Conservation (phyloP, 2,888 invertebrate species). For the Fissipunctia ypsillon region DNA sequence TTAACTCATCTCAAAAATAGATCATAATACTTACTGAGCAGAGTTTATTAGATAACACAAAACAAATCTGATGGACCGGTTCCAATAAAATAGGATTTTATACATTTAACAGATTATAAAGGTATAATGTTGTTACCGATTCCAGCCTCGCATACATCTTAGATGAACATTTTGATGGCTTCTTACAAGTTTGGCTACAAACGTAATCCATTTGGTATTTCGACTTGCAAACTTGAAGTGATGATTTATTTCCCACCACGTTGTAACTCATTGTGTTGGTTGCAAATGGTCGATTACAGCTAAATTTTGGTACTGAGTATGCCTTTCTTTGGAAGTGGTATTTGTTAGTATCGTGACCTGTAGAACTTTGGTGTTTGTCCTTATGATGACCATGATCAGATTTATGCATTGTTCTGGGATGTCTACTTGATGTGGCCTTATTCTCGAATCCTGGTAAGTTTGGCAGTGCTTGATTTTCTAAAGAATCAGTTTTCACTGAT, state of each 20-base stretch:
- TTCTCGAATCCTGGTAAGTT: constrained; percentile 65
- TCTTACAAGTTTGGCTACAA: constrained; percentile 13
- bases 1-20: too few species aligned
- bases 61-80: background rate
- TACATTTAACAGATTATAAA: background rate
- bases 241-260: constrained; percentile 38
- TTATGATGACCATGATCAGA: constrained; percentile 15
- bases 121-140: constrained; percentile 61
- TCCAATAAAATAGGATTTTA: background rate
- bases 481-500: constrained; percentile 72
- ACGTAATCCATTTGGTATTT: constrained; percentile 16
- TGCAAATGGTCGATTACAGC: constrained; percentile 15
- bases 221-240: constrained; percentile 34
- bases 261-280: constrained; percentile 43
- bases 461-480: constrained; percentile 75
- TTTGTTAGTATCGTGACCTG: constrained; percentile 34
- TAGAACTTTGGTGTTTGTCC: constrained; percentile 8
- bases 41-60: too few species aligned
- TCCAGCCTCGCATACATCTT: constrained; percentile 61
- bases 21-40: too few species aligned
- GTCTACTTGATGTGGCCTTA: constrained; percentile 21
- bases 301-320: constrained; percentile 55
- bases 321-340: constrained; percentile 44
- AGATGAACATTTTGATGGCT: constrained; percentile 25
- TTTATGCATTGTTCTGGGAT: constrained; percentile 22